Evolutionary conservation across 2,888 invertebrate species (phyloP).

Genomic region (Eutolmus rufibarbis): DNA sequence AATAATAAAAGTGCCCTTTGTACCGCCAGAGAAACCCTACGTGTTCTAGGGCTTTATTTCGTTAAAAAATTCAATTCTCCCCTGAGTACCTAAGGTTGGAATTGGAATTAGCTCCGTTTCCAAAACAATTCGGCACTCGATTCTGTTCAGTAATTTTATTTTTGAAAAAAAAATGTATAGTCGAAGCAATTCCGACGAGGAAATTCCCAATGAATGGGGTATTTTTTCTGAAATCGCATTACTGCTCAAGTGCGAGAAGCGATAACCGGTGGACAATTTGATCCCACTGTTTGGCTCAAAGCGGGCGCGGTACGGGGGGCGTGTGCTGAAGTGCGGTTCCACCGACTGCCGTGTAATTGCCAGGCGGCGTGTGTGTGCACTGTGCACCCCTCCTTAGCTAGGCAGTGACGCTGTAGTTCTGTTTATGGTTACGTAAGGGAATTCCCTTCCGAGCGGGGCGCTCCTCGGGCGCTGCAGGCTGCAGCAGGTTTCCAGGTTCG

Average conservation of each 20-base stretch:
- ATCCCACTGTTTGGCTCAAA: background rate
- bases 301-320: background rate
- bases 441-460: constrained; percentile 39
- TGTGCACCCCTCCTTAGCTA: background rate
- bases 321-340: background rate
- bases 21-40: no score
- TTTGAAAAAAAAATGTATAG: background rate
- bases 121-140: background rate
- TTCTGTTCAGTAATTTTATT: background rate
- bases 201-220: background rate
- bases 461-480: background rate
- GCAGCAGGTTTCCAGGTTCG: constrained; percentile 10
- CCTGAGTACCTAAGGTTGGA: background rate
- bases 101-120: background rate
- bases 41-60: background rate
- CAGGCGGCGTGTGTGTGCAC: background rate
- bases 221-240: background rate
- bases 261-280: background rate
- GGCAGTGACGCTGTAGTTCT: constrained; percentile 6
- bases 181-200: background rate
- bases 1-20: no score
- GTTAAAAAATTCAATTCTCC: background rate
- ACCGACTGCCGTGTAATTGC: background rate
- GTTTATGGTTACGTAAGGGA: constrained; percentile 47
- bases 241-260: background rate